These are phyloP conservation scores for Artibeus lituratus DNA, from an alignment of 2,797 vertebrate genomes.

Conservation along the genomic window DNA sequence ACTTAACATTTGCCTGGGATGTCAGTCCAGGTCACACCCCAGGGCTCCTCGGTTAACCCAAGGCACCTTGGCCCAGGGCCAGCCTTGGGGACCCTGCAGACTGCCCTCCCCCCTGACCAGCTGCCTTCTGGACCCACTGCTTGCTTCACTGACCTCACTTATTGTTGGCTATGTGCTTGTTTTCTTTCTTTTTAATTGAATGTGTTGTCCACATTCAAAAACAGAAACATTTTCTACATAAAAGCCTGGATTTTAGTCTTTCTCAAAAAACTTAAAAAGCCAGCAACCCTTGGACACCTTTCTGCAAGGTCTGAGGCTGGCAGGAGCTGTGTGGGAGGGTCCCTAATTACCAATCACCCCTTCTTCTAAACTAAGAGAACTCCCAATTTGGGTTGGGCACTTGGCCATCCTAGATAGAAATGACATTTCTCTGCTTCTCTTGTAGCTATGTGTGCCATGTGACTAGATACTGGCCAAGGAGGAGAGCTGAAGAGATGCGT, in stretches of 20 bases:
- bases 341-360: neutral
- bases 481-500: neutral
- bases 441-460: neutral
- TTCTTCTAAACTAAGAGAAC: neutral
- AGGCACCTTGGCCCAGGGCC: neutral
- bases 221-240: neutral
- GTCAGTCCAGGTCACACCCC: neutral
- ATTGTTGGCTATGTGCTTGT: neutral
- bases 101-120: accelerated
- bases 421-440: neutral
- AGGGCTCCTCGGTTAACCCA: neutral
- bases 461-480: neutral
- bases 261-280: neutral
- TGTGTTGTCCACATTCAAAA: neutral
- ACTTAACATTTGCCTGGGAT: neutral
- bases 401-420: neutral
- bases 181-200: neutral
- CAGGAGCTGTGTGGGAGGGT: neutral
- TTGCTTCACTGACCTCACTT: too few species aligned
- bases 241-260: neutral
- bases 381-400: too few species aligned
- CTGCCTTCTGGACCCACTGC: neutral
- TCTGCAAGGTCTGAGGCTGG: neutral
- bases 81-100: neutral
- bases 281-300: neutral